Conservation (phyloP, 2,797 vertebrate species). For the Pipistrellus pipistrellus region DNA sequence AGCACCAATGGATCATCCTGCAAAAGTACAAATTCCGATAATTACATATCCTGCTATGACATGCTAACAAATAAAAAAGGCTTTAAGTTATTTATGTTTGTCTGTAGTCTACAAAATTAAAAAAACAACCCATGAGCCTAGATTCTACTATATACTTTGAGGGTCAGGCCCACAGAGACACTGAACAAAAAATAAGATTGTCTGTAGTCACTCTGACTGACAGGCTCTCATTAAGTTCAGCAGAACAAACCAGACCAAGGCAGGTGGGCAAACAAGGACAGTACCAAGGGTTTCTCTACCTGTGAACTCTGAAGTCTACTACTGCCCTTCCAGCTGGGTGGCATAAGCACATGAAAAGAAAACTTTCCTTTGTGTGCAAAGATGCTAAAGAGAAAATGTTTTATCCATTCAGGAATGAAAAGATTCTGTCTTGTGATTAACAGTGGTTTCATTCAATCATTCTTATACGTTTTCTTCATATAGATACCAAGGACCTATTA, state of each 20-base stretch:
- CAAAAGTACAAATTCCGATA: constrained; percentile 62
- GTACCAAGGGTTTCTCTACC: neutral
- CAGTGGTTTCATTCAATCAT: neutral
- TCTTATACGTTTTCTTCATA: constrained; percentile 7
- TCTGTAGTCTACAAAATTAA: neutral
- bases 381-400: constrained; percentile 48
- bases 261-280: neutral
- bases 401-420: neutral
- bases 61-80: constrained; percentile 39
- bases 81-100: constrained; percentile 57
- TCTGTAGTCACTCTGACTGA: neutral
- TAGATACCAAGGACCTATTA: neutral
- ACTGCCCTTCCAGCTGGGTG: neutral
- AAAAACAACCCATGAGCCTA: neutral
- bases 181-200: neutral
- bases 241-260: neutral
- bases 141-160: neutral
- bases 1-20: constrained; percentile 97
- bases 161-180: neutral
- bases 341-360: neutral
- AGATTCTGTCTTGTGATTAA: neutral
- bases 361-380: constrained; percentile 45
- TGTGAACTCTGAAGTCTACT: neutral
- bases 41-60: constrained; percentile 50
- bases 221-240: neutral